These are phyloP conservation scores for Acomys russatus DNA, from an alignment of 2,797 vertebrate species.

Conservation along the genomic window DNA sequence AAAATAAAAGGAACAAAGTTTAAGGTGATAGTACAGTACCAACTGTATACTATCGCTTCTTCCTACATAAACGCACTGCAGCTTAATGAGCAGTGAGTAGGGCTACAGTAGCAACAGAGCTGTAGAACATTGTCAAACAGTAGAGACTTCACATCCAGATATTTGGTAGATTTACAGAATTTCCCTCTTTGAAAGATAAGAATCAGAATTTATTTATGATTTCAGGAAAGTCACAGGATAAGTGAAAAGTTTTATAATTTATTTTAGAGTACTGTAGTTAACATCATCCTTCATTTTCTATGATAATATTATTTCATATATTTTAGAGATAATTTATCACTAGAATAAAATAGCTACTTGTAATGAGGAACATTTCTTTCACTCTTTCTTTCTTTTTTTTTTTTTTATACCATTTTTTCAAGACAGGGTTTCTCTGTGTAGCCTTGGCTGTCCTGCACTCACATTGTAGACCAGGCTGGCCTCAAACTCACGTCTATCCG, in stretches of 20 bases:
- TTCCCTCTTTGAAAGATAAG: constrained; percentile 33
- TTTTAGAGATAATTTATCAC: not conserved
- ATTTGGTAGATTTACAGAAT: constrained; percentile 26
- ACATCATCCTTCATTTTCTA: not conserved
- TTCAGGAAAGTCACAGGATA: not conserved
- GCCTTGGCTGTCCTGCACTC: too few relatives aligned
- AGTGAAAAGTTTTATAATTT: not conserved
- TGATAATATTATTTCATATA: constrained; percentile 12
- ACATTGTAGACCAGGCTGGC: too few relatives aligned
- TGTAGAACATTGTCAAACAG: not conserved
- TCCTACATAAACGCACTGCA: not conserved
- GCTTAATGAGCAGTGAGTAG: not conserved
- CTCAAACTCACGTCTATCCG: too few relatives aligned
- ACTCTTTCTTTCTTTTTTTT: not conserved
- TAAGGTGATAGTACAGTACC: not conserved
- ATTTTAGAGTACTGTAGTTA: not conserved
- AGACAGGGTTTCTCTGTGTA: too few relatives aligned
- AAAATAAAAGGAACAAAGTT: constrained; percentile 45
- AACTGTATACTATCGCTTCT: not conserved
- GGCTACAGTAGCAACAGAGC: not conserved
- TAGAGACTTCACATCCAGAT: constrained; percentile 14
- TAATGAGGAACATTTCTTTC: not conserved
- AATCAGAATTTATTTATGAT: constrained; percentile 31
- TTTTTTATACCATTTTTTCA: too few relatives aligned
- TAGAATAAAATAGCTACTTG: not conserved